Base-by-base conservation (phyloP, 2,797 vertebrate genomes). In the Sebastes hopkinsi region DNA sequence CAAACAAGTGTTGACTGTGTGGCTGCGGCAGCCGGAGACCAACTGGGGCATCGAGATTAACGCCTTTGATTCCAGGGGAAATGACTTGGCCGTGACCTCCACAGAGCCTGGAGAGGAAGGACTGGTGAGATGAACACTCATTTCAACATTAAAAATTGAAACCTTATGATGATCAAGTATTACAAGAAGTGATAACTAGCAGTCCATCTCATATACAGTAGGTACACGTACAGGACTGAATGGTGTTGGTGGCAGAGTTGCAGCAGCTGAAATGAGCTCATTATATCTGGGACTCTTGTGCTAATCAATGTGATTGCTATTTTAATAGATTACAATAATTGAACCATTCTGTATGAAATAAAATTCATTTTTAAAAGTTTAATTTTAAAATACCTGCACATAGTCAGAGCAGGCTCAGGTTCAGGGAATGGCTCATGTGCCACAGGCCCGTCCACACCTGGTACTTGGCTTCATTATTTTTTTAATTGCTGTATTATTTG, bases 31-130 rank as follows among this genome's bases (percentile, higher is more conserved):
- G 94, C 98, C 98, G 59, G 97, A 99, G 96, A 98, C 97, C 93
- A 99, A 99, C 96, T 97, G 98, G 97, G 98, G 98, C 90, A 98
- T 99, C 92, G 97, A 99, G 96, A 99, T 99, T 88, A 99, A 98
- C 92, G 98, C 98, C 83, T 96, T 97, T 74, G 98, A 99, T 93
- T 95, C 96, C 80, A 96, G 95, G 74, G 97, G 97, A 78, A 96
- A 94, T 38, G 97, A 99, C 88, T 92, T 99, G 83, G 98, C 97
- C 67, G 96, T 99, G 86, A 99, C 98, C 82, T 97, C 97, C 66
- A 89, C 96, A 46, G 96, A 96, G 92, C 94, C 97, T 0, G 98
- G 97, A 84, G 97, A 98, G 92, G 97, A 99, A 66, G 98, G 98
- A 83, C 92, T 99, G 98, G 98, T 99, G 95, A 97, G 98, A 94